Base-by-base conservation (phyloP, 2,113 vertebrate genomes). In the Osmerus eperlanus region DNA sequence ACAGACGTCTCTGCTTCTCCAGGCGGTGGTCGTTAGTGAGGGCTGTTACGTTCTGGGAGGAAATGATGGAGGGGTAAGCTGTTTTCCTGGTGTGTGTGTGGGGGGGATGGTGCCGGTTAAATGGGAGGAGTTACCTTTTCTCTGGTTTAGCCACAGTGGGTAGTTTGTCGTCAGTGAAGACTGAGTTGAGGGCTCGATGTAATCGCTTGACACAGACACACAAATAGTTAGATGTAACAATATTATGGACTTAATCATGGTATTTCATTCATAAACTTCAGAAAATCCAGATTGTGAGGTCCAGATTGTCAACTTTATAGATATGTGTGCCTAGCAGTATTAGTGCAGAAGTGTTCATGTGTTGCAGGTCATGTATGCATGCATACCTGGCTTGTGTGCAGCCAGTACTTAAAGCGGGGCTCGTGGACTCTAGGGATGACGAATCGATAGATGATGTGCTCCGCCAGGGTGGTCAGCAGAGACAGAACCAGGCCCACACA, bases 321-420 rank as follows among this genome's bases (percentile, higher is more conserved):
- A 5, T 4, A 32, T 32, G 29, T 32, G 29, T 32, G 29, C 29
- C 29, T 3, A 5, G 3, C 5, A 5, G 29, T 32, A 32, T 3
- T 32, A 32, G 29, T 32, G 29, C 29, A 32, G 29, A 32, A 32
- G 29, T 19, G 55, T 58, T 16, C 12, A 58, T 19, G 18, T 58
- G 18, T 58, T 58, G n/a, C n/a, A 59, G 13, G 58, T 59, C 2
- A 4, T 59, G 58, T 23, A 18, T 0, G 0, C 23, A 55, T 68
- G 83, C 77, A 0, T 83, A 98, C 97, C 94, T 99, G 97, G 83
- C 97, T 99, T 18, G 96, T 99, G 74, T 99, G 97, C 65, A 98
- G 94, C 96, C 97, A 99, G 71, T 99, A 99, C 69, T 90, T 96
- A 82, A 95, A 91, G 77, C 89, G 94, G 18, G 96, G 94, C 80